A percentile compares a stretch with the other conserved stretches of the same genome.
phyloP scores from a whole-genome alignment of 2,113 vertebrate species.

The human region GRCh38 chr1:35873501-35874000 shows the following conservation, averaged over 20 bases:
- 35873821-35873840: neutral
- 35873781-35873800: neutral
- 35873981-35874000: neutral
- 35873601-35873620: constrained; percentile 72
- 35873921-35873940: neutral
- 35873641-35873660: constrained; percentile 88
- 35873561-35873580: constrained; percentile 93
- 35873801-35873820: neutral
- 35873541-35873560: constrained; percentile 94
- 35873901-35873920: neutral
- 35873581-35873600: constrained; percentile 92
- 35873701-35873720: constrained; percentile 94
- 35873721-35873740: constrained; percentile 78
- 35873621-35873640: constrained; percentile 81
- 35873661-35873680: constrained; percentile 94
- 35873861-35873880: neutral
- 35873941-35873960: neutral
- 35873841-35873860: neutral
- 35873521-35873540: constrained; percentile 93
- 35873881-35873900: neutral
- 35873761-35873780: constrained; percentile 86
- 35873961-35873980: neutral
- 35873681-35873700: constrained; percentile 93
- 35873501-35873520: constrained; percentile 91
- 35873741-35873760: constrained; percentile 83